phyloP scores from a whole-genome alignment of 1,140 invertebrate genomes.

The Varroa destructor region DNA sequence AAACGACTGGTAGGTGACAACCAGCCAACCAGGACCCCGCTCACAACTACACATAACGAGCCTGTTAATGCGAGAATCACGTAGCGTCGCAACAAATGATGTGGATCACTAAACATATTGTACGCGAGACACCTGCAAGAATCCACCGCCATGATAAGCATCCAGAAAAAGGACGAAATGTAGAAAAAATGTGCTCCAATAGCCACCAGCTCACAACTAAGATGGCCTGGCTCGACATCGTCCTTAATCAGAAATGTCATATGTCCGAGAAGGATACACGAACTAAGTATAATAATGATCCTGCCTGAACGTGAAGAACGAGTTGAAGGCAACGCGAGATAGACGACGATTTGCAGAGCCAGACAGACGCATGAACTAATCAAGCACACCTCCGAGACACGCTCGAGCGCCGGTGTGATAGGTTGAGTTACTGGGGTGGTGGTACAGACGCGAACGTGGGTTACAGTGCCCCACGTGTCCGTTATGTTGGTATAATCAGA shows the following conservation, averaged over 20 bases:
- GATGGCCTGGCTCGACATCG: conserved; percentile 9
- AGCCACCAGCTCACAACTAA: conserved; percentile 30
- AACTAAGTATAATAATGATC: conserved; percentile 7
- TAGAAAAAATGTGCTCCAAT: conserved; percentile 39
- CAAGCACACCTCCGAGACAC: conserved; percentile 17
- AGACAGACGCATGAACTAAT: conserved; percentile 20
- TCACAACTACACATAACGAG: not conserved
- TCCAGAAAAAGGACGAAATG: conserved; percentile 42
- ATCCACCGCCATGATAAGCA: conserved; percentile 43
- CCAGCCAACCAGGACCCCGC: not conserved
- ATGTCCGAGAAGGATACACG: not conserved
- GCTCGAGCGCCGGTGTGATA: conserved; percentile 4
- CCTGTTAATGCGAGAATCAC: not conserved
- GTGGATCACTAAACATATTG: not conserved
- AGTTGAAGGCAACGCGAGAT: not conserved
- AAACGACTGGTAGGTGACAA: not conserved
- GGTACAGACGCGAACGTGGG: conserved; percentile 9
- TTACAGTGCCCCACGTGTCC: conserved; percentile 4
- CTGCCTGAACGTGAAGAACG: not conserved
- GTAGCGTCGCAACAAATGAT: not conserved
- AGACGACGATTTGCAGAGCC: conserved; percentile 1
- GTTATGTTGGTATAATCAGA: conserved; percentile 4
- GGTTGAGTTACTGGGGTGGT: not conserved
- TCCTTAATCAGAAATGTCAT: conserved; percentile 18
- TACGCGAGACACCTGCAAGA: conserved; percentile 35